Conservation (phyloP, 1,140 invertebrate genomes). For the Pissodes strobi region DNA sequence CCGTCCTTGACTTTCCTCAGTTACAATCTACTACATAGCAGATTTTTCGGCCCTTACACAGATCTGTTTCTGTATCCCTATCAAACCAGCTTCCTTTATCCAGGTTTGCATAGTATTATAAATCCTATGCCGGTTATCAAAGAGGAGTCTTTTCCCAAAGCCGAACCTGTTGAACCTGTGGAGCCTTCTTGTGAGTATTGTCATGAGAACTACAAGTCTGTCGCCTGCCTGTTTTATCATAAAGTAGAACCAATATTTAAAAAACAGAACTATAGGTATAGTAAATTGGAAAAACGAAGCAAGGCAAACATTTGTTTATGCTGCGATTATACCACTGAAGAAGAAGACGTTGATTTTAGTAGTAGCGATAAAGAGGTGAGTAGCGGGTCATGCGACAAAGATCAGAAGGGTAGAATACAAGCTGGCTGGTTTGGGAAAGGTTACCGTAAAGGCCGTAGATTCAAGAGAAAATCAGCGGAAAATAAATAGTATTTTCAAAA, state of each 20-base stretch:
- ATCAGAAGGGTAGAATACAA: slow-evolving; percentile 57
- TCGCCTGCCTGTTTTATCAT: slow-evolving; percentile 61
- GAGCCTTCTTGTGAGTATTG: slow-evolving; percentile 60
- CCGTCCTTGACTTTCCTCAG: slow-evolving; percentile 28
- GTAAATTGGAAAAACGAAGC: slow-evolving; percentile 53
- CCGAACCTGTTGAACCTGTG: slow-evolving; percentile 27
- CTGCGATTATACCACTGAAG: slow-evolving; percentile 60
- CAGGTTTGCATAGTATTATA: slow-evolving; percentile 67
- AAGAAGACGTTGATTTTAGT: slow-evolving; percentile 51
- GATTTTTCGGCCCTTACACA: slow-evolving; percentile 34
- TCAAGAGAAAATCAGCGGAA: slow-evolving; percentile 26
- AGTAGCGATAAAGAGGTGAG: slow-evolving; percentile 40
- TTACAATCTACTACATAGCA: slow-evolving; percentile 29
- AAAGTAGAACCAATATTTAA: slow-evolving; percentile 56
- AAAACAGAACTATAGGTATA: slow-evolving; percentile 55
- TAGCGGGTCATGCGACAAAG: slow-evolving; percentile 39
- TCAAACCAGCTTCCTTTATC: slow-evolving; percentile 58
- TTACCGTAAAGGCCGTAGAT: slow-evolving; percentile 55
- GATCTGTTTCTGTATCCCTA: slow-evolving; percentile 58
- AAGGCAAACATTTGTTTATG: slow-evolving; percentile 61
- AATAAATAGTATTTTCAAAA: background rate
- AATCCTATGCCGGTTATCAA: slow-evolving; percentile 58
- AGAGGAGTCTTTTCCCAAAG: slow-evolving; percentile 33
- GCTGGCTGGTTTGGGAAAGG: slow-evolving; percentile 66
- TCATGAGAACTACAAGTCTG: slow-evolving; percentile 59